Evolutionary conservation across 1,140 invertebrate species (phyloP), one percentile per base, ranked within the genome.

Genomic region (Paralvinella palmiformis): DNA sequence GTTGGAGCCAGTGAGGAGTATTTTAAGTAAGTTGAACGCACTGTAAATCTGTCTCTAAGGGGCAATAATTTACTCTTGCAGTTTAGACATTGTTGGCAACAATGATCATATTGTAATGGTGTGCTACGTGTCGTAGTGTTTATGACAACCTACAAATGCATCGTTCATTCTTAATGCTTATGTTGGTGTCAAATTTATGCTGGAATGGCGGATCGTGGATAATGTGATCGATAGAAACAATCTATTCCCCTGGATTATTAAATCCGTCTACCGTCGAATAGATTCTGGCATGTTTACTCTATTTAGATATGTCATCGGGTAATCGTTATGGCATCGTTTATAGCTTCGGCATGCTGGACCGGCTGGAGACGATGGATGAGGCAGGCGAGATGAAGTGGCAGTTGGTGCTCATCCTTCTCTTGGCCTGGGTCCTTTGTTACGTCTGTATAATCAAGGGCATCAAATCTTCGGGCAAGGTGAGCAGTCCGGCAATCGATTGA

Each of bases 401-500:
- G 3, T 80, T 96, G 31, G 91, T 91, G 0, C 80, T 94, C 5
- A 94, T 91, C 69, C 86, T 96, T 1, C 87, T 93, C 64, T 84
- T 91, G 0, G 92, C 96, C 32, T 96, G 95, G 78, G 82, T 94
- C 36, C 83, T 95, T 29, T 92, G 96, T 59, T 96, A 96, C 78
- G 95, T 96, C 83, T 94, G 92, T 41, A 41, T 66, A 24, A 56
- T 36, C 52, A 66, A 62, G 53, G 64, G 64, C 22, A 66, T 66
- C 22, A 62, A 44, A 24, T 66, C 64, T 3, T 29, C 53, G 17
- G 64, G 64, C 52, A 66, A 66, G 64, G 63, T 64, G 5, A 35
- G 3, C 3, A n/a, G 13, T 10, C n/a, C n/a, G n/a, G n/a, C n/a
- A n/a, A n/a, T n/a, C n/a, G n/a, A n/a, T n/a, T n/a, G n/a, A n/a